These are phyloP conservation scores for Allygus modestus DNA, from an alignment of 2,888 invertebrate species.

Conservation along the genomic window DNA sequence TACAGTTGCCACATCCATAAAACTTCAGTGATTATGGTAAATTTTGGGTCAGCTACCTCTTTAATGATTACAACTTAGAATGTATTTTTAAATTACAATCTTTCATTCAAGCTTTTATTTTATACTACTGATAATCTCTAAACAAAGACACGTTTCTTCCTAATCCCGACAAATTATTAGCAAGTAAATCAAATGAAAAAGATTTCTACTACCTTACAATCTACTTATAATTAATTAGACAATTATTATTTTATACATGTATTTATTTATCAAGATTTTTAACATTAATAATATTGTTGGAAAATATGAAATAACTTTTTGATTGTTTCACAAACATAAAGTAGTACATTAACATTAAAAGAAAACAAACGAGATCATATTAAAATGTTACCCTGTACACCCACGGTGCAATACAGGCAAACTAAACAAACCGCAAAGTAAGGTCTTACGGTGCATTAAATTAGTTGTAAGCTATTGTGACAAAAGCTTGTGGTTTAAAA, in stretches of 20 bases:
- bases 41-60: slow-evolving; percentile 7
- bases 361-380: not conserved
- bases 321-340: not conserved
- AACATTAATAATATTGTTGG: not conserved
- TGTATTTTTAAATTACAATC: not conserved
- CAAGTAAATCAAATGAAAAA: not conserved
- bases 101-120: slow-evolving; percentile 24
- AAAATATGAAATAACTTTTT: not conserved
- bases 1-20: too few relatives aligned
- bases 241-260: slow-evolving; percentile 21
- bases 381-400: slow-evolving; percentile 6
- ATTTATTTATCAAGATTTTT: slow-evolving; percentile 2
- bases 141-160: slow-evolving; percentile 2
- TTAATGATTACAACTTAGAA: slow-evolving; percentile 8
- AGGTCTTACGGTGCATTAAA: too few relatives aligned
- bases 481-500: too few relatives aligned
- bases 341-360: not conserved
- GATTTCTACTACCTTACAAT: not conserved
- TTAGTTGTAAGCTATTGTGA: too few relatives aligned
- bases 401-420: not conserved
- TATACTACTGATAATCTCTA: slow-evolving; percentile 7
- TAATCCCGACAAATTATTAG: not conserved
- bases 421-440: not conserved
- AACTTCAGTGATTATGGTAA: too few relatives aligned
- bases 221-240: slow-evolving; percentile 18